Percentiles rank a stretch among this genome's conserved stretches.
phyloP scores from a whole-genome alignment of 2,888 invertebrate genomes.

The Merodon equestris region DNA sequence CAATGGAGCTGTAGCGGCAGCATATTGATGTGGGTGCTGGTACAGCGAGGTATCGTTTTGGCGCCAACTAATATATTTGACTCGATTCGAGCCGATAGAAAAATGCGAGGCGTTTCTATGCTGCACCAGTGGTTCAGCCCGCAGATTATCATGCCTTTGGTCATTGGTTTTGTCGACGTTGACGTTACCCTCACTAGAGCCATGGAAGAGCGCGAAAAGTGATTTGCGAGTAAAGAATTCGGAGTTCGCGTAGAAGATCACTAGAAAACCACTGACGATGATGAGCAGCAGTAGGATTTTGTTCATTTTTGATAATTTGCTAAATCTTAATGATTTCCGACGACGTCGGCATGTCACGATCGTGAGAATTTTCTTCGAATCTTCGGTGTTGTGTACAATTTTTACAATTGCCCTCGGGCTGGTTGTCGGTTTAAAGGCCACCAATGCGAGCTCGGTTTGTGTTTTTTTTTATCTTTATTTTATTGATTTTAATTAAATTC shows the following conservation, averaged over 20 bases:
- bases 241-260: slow-evolving; percentile 76
- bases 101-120: slow-evolving; percentile 34
- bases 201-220: slow-evolving; percentile 72
- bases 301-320: slow-evolving; percentile 72
- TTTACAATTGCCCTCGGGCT: slow-evolving; percentile 54
- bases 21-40: slow-evolving; percentile 47
- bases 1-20: slow-evolving; percentile 53
- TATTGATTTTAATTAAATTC: slow-evolving; percentile 59
- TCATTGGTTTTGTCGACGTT: slow-evolving; percentile 9
- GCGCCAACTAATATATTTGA: slow-evolving; percentile 59
- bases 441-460: slow-evolving; percentile 37
- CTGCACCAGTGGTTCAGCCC: slow-evolving; percentile 48
- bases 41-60: slow-evolving; percentile 52
- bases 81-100: slow-evolving; percentile 42
- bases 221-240: slow-evolving; percentile 73
- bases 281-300: slow-evolving; percentile 74
- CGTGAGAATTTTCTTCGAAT: slow-evolving; percentile 63
- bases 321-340: slow-evolving; percentile 66
- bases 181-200: slow-evolving; percentile 55
- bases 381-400: slow-evolving; percentile 55
- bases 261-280: slow-evolving; percentile 74
- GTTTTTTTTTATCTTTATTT: slow-evolving; percentile 11
- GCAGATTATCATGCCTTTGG: slow-evolving; percentile 31
- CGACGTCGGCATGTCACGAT: slow-evolving; percentile 69
- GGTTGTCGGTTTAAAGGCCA: slow-evolving; percentile 47